These are phyloP conservation scores for Crematogaster levior DNA, from an alignment of 2,888 invertebrate genomes.

Conservation along the genomic window DNA sequence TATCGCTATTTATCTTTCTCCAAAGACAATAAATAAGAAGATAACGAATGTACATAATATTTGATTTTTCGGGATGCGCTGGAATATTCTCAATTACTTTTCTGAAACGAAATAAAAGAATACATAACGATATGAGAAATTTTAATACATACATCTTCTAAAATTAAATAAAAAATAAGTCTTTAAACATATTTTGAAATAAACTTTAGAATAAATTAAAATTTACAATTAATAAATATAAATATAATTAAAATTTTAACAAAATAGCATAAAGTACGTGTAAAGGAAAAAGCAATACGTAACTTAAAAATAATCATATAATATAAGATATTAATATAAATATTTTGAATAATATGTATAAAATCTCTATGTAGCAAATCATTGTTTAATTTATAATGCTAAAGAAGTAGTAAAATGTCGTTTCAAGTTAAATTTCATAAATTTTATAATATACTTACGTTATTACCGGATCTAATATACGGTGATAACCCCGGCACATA, in stretches of 20 bases:
- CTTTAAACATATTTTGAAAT: neutral
- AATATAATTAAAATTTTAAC: too few relatives aligned
- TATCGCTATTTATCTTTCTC: constrained; percentile 81
- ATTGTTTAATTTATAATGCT: neutral
- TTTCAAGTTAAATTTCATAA: neutral
- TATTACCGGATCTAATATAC: constrained; percentile 82
- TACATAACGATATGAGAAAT: neutral
- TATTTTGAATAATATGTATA: neutral
- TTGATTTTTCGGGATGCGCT: constrained; percentile 76
- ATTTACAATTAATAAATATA: too few relatives aligned
- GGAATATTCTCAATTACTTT: constrained; percentile 81
- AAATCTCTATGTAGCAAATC: neutral
- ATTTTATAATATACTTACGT: constrained; percentile 79
- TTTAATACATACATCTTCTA: neutral
- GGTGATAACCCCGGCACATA: constrained; percentile 78
- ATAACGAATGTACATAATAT: constrained; percentile 81
- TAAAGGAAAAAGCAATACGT: neutral
- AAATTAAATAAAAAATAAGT: constrained; percentile 6
- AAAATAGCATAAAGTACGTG: neutral
- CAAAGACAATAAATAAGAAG: constrained; percentile 82
- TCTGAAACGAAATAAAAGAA: constrained; percentile 74
- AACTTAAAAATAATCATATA: neutral
- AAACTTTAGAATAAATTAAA: neutral
- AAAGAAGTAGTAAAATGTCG: neutral
- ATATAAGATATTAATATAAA: too few relatives aligned